Conservation (phyloP, 2,113 vertebrate species). For the Melanocharis versteri region DNA sequence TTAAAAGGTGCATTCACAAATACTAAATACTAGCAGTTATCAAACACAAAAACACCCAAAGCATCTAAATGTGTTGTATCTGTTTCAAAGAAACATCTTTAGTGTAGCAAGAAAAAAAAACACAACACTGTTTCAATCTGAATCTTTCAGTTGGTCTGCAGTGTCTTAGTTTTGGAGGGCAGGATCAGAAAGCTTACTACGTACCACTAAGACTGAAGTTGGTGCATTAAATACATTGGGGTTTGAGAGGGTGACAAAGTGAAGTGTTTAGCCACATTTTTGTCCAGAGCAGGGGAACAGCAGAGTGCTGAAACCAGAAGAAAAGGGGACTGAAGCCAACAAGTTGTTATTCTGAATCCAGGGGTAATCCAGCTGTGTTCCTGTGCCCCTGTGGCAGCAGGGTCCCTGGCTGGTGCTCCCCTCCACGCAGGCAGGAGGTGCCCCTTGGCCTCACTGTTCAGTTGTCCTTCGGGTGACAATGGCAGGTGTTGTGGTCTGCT, state of each 20-base stretch:
- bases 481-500: neutral
- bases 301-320: neutral
- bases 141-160: neutral
- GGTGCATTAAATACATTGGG: neutral
- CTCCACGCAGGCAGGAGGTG: too few species aligned
- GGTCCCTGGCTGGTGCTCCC: neutral
- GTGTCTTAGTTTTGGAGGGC: neutral
- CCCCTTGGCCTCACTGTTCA: neutral
- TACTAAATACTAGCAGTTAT: neutral
- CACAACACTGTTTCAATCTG: neutral
- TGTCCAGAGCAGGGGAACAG: neutral
- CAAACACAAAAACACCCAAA: neutral
- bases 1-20: neutral
- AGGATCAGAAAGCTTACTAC: neutral
- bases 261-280: neutral
- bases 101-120: neutral
- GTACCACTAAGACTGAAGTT: neutral
- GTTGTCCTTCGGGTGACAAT: neutral
- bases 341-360: neutral
- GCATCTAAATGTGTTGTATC: neutral
- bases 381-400: neutral
- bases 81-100: neutral
- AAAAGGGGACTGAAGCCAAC: neutral
- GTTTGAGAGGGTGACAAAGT: neutral
- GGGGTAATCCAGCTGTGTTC: neutral